Conservation (phyloP, 1,140 invertebrate species). For the Heliconius nattereri region DNA sequence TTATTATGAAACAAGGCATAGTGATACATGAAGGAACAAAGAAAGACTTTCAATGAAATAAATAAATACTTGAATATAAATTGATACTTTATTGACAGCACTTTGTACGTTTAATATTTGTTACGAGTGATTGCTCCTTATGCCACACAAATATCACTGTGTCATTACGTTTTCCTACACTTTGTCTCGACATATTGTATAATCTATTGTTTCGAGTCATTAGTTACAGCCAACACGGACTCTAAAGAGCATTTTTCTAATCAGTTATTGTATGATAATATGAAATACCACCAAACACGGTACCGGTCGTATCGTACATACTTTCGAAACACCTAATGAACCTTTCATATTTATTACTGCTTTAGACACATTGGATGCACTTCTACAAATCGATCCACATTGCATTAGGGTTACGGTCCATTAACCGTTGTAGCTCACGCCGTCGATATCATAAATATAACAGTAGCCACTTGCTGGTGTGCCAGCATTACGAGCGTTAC, state of each 20-base stretch:
- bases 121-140: background rate
- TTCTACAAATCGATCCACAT: conserved; percentile 16
- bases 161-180: conserved; percentile 1
- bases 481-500: background rate
- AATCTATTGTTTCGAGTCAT: conserved; percentile 4
- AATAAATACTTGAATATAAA: background rate
- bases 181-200: conserved; percentile 5
- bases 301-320: conserved; percentile 18
- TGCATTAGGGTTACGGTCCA: conserved; percentile 20
- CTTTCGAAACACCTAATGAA: conserved; percentile 24
- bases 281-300: background rate
- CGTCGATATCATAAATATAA: conserved; percentile 8
- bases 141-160: background rate
- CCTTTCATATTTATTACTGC: background rate
- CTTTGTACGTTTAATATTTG: background rate
- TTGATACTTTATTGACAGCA: background rate
- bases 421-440: conserved; percentile 18
- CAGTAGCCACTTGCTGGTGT: background rate
- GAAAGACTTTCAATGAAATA: background rate
- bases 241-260: conserved; percentile 2
- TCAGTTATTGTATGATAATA: background rate
- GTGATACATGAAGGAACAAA: background rate
- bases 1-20: background rate
- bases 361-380: background rate
- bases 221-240: background rate